These are phyloP conservation scores for Hetaerina titia DNA, from an alignment of 2,888 invertebrate genomes.

Conservation along the genomic window DNA sequence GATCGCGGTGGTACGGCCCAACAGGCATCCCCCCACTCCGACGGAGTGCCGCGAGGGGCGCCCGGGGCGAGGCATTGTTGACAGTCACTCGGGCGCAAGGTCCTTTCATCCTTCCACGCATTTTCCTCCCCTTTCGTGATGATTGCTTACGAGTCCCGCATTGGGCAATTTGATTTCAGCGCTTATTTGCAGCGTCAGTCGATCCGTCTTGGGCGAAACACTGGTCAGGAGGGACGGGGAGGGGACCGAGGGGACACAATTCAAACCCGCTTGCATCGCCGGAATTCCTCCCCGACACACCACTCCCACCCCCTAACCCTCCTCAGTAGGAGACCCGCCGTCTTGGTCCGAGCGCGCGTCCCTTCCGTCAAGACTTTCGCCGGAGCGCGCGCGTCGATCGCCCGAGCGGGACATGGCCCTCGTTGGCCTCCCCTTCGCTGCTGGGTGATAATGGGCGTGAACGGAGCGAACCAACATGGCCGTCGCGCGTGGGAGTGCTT, in stretches of 20 bases:
- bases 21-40: too few species aligned
- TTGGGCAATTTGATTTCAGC: not conserved
- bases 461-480: conserved; percentile 9
- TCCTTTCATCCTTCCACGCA: not conserved
- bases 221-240: not conserved
- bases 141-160: not conserved
- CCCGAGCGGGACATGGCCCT: not conserved
- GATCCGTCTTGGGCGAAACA: too few species aligned
- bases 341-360: too few species aligned
- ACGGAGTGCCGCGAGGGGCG: too few species aligned
- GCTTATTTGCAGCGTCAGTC: not conserved
- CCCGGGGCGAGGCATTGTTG: not conserved
- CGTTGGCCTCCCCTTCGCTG: not conserved
- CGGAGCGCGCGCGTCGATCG: too few species aligned
- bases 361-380: too few species aligned
- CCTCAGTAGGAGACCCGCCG: too few species aligned
- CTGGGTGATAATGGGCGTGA: not conserved
- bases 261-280: too few species aligned
- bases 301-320: too few species aligned
- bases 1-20: too few species aligned
- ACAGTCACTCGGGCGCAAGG: not conserved
- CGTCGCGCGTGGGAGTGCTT: not conserved
- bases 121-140: not conserved
- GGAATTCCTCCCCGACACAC: too few species aligned
- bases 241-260: too few species aligned